Conservation (phyloP, 2,797 vertebrate species). For the Neosilurus hyrtlii region DNA sequence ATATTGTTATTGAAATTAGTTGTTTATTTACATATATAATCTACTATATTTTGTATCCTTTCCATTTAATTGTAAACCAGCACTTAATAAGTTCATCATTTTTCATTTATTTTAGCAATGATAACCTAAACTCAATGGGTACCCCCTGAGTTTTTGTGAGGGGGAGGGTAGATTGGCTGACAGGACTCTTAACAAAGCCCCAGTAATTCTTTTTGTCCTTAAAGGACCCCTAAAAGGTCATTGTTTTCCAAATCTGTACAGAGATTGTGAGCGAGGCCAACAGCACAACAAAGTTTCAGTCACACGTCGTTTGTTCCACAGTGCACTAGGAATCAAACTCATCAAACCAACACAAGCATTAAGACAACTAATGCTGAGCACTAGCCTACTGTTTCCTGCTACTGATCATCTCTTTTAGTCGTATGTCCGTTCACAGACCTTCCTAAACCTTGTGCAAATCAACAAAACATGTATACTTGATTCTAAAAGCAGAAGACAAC, state of each 20-base stretch:
- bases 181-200: constrained; percentile 29
- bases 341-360: not conserved
- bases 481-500: not conserved
- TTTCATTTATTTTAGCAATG: not conserved
- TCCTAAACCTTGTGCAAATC: not conserved
- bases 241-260: constrained; percentile 35
- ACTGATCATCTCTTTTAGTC: not conserved
- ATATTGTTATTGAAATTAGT: not conserved
- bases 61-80: not conserved
- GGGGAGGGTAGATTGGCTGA: constrained; percentile 16
- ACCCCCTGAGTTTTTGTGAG: constrained; percentile 11
- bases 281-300: constrained; percentile 5
- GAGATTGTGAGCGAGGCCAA: not conserved
- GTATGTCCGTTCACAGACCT: not conserved
- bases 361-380: not conserved
- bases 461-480: not conserved
- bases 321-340: not conserved
- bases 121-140: not conserved
- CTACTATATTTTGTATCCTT: not conserved
- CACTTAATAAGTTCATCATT: not conserved
- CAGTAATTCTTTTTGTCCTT: constrained; percentile 26
- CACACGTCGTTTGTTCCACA: too few relatives aligned
- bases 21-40: not conserved
- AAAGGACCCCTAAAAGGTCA: constrained; percentile 12
- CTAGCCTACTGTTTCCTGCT: not conserved